Percentiles rank a stretch among this genome's conserved stretches.
Evolutionary conservation across 1,140 invertebrate species (phyloP).

Genomic region (Trissolcus basalis): DNA sequence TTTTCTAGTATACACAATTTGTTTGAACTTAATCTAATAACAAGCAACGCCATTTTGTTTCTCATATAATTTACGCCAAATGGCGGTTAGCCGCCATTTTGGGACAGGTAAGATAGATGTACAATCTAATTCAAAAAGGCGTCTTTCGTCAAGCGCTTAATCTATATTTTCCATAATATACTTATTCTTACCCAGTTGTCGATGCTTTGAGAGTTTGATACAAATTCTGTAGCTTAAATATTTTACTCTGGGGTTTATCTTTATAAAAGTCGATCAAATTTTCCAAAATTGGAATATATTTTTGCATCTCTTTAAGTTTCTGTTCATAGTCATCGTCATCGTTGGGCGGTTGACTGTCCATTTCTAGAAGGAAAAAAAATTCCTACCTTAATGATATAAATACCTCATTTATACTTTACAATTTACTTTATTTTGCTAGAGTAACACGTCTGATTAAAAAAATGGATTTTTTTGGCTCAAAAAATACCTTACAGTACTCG

Average conservation of each 20-base stretch:
- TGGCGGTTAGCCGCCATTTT: too few relatives aligned
- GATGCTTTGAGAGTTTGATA: conserved; percentile 78
- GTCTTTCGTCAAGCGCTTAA: too few relatives aligned
- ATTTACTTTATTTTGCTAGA: too few relatives aligned
- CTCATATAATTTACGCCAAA: too few relatives aligned
- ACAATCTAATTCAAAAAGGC: too few relatives aligned
- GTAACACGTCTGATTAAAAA: too few relatives aligned
- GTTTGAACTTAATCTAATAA: too few relatives aligned
- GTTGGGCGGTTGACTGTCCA: conserved; percentile 19
- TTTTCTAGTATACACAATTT: too few relatives aligned
- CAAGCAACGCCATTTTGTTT: too few relatives aligned
- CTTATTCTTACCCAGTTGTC: conserved; percentile 26
- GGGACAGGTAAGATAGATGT: too few relatives aligned
- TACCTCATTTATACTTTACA: background rate
- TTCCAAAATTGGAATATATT: conserved; percentile 81
- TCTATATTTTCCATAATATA: background rate
- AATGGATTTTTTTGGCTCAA: too few relatives aligned
- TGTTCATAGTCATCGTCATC: conserved; percentile 74
- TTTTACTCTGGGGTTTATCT: conserved; percentile 70
- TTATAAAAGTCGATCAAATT: conserved; percentile 76
- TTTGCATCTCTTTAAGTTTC: conserved; percentile 81
- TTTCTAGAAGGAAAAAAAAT: conserved; percentile 24
- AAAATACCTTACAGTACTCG: too few relatives aligned
- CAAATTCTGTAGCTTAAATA: conserved; percentile 79
- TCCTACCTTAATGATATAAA: background rate